These are phyloP conservation scores for Sinocyclocheilus grahami DNA, from an alignment of 2,113 vertebrate species.

Conservation along the genomic window DNA sequence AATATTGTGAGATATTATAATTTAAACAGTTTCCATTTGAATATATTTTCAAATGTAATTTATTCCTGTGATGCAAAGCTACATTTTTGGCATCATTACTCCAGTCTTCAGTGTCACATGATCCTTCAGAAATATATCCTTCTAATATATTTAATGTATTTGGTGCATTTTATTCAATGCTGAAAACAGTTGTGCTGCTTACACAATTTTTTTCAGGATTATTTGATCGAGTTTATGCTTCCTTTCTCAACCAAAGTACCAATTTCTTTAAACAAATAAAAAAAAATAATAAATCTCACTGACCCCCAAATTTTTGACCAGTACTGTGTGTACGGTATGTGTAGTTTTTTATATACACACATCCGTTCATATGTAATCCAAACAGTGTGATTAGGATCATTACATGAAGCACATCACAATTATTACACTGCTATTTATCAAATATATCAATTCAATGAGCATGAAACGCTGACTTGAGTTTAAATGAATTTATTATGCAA, in stretches of 20 bases:
- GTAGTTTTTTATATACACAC: background rate
- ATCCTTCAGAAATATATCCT: background rate
- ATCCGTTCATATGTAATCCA: too few relatives aligned
- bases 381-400: too few relatives aligned
- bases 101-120: background rate
- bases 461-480: background rate
- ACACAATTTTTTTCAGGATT: background rate
- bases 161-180: background rate
- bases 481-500: background rate
- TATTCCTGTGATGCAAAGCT: background rate
- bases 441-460: background rate
- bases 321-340: too few relatives aligned
- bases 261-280: background rate
- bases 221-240: background rate
- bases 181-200: too few relatives aligned
- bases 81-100: background rate
- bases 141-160: background rate
- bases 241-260: background rate
- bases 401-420: background rate
- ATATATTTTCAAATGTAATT: background rate
- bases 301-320: too few relatives aligned
- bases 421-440: background rate
- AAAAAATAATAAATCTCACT: background rate
- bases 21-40: background rate
- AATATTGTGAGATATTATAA: background rate